Evolutionary conservation across 2,113 vertebrate species (phyloP).

Genomic region (Rattus norvegicus): GRCr8 NC_086023.1:94312501-94313000

Average conservation of each 20-base stretch:
- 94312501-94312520: conserved; percentile 53
- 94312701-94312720: conserved; percentile 47
- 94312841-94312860: conserved; percentile 80
- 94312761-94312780: conserved; percentile 72
- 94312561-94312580: neutral
- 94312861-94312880: conserved; percentile 68
- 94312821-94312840: conserved; percentile 78
- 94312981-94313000: conserved; percentile 59
- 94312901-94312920: conserved; percentile 61
- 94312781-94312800: conserved; percentile 78
- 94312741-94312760: conserved; percentile 61
- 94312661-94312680: neutral
- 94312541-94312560: conserved; percentile 14
- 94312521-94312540: conserved; percentile 38
- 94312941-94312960: conserved; percentile 42
- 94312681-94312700: conserved; percentile 52
- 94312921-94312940: conserved; percentile 60
- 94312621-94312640: conserved; percentile 54
- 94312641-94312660: conserved; percentile 59
- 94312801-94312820: conserved; percentile 80
- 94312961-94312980: conserved; percentile 35
- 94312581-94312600: neutral
- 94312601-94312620: neutral
- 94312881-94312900: conserved; percentile 79
- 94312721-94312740: conserved; percentile 13